Base-by-base conservation (phyloP, 2,888 invertebrate species). In the Micoletzkya japonica region DNA sequence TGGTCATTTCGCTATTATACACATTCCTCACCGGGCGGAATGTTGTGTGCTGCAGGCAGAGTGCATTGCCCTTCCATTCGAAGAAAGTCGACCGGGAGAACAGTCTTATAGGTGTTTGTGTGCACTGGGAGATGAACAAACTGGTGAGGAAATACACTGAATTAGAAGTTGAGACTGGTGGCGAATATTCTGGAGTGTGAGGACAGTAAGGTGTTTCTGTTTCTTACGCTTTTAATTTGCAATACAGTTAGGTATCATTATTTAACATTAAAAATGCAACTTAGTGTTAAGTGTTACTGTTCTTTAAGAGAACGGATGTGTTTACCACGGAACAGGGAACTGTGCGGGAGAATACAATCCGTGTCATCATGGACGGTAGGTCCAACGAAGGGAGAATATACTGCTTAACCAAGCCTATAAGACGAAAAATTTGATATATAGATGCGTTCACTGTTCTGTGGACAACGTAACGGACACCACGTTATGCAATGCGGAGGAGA, bases 61-160 rank as follows among this genome's bases (percentile, higher is more conserved):
- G 37, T 66, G 64, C 30, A 66, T 66, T 54, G 36, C 64, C 28
- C 26, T 66, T 66, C 64, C 64, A 7, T 36, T 66, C 54, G 64
- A 66, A 24, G 7, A 24, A 28, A 66, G 64, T 54, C 6, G 14
- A 1, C 64, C 52, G 2, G 37, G 32, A 6, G 54, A 37, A 20
- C 54, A 66, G 64, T 54, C 54, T 37, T 66, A 54, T 54, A 52
- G 64, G 37, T 66, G 64, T 7, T 37, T 66, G 20, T 66, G 64
- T 20, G 64, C 39, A 36, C n/a, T 66, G 34, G 64, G 64, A 66
- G 64, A 66, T 28, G 64, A 66, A 54, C 54, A 54, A 37, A 54
- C 1, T 20, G 54, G 54, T 54, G 39, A 24, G 54, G 52, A 37
- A 54, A 4, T 14, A 17, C n/a, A n/a, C 24, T 7, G n/a, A 52